Evolutionary conservation across 2,888 invertebrate species (phyloP).

Genomic region (Theretra japonica): DNA sequence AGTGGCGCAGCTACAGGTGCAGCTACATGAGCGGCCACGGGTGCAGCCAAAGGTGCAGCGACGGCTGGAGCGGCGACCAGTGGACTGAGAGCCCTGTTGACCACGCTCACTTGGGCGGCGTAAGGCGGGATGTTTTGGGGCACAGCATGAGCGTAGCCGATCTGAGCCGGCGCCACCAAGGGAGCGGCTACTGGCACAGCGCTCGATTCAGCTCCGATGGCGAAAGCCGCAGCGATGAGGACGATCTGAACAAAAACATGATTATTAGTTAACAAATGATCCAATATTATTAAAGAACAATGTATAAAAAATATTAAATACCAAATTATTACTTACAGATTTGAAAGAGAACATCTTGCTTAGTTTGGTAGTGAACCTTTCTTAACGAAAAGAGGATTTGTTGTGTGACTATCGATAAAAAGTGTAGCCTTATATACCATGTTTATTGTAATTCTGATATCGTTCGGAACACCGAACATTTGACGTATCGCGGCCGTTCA

Average conservation of each 20-base stretch:
- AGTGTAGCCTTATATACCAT: conserved; percentile 74
- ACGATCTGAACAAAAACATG: conserved; percentile 66
- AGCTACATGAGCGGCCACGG: conserved; percentile 48
- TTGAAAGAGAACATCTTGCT: conserved; percentile 81
- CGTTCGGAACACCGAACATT: conserved; percentile 73
- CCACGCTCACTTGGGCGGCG: conserved; percentile 85
- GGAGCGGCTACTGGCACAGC: conserved; percentile 71
- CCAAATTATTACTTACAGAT: conserved; percentile 68
- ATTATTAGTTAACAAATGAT: neutral
- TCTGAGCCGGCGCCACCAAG: conserved; percentile 81
- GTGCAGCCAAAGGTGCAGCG: conserved; percentile 54
- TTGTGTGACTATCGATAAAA: conserved; percentile 70
- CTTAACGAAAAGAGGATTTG: conserved; percentile 74
- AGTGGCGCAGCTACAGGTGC: conserved; percentile 46
- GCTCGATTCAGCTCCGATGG: conserved; percentile 68
- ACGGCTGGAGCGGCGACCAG: conserved; percentile 64
- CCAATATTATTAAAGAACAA: neutral
- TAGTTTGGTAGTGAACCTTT: conserved; percentile 73
- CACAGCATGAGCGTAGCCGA: conserved; percentile 84
- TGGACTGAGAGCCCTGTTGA: conserved; percentile 73
- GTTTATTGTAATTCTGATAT: conserved; percentile 76
- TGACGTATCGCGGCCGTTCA: conserved; percentile 75
- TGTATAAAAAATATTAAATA: neutral
- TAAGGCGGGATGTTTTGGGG: conserved; percentile 87
- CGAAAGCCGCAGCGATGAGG: conserved; percentile 71